Evolutionary conservation across 2,113 vertebrate genomes (phyloP).

Genomic region (Mesocricetus auratus): DNA sequence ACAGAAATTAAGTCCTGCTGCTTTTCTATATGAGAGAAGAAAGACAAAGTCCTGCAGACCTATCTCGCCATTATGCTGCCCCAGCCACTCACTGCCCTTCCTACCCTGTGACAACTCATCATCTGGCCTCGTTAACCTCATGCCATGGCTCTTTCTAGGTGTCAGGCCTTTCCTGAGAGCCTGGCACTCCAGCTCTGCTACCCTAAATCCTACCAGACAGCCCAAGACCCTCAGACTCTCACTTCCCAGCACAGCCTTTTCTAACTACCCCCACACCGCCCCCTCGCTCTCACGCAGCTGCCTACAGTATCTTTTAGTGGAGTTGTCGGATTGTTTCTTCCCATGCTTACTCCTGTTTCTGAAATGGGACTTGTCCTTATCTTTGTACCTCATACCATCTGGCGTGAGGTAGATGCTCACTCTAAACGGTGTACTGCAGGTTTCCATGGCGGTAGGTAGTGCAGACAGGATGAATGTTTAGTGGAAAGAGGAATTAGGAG

Average conservation of each 20-base stretch:
- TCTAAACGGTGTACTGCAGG: neutral
- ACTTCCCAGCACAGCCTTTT: neutral
- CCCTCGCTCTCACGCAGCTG: neutral
- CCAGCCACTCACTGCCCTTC: neutral
- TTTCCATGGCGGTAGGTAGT: neutral
- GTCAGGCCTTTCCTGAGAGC: neutral
- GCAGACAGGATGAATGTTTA: neutral
- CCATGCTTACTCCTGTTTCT: neutral
- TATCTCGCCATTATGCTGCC: neutral
- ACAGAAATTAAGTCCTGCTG: neutral
- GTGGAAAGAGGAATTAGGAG: neutral
- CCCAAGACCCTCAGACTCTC: neutral
- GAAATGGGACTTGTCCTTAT: neutral
- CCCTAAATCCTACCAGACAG: neutral
- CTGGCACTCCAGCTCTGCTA: neutral
- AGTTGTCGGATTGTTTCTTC: neutral
- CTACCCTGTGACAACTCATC: neutral
- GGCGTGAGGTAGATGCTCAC: no score
- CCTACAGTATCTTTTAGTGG: neutral
- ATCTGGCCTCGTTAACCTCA: neutral
- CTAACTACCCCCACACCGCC: neutral
- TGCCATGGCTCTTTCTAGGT: no score
- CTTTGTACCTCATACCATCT: neutral
- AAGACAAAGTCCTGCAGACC: neutral
- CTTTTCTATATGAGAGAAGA: no score